Evolutionary conservation across 2,113 vertebrate genomes (phyloP), one percentile per base, ranked within the genome.

Genomic region (Oxyura jamaicensis): DNA sequence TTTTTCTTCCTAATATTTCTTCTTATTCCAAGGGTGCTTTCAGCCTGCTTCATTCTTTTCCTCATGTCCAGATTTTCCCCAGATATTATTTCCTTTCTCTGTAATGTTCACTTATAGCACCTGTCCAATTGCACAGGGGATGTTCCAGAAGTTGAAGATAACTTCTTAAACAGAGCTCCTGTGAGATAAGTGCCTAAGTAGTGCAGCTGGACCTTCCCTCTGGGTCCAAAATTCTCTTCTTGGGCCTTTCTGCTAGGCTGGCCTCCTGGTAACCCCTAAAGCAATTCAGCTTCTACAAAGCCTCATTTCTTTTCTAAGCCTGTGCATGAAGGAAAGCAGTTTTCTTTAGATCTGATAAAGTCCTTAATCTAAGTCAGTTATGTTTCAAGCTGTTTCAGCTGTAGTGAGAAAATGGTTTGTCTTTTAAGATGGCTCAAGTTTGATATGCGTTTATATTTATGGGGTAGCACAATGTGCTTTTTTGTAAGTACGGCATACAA

Each of bases 201-300:
- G 41, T 6, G 39, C 31, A 84, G n/a, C 73, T 58, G 65, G 36
- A 53, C 52, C 4, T 48, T 58, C 18, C 33, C 80, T 86, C 8
- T 23, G 28, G 48, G 39, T 26, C 74, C 33, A 77, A 72, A 80
- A 46, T 63, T 78, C 78, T 75, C 44, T 11, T 56, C 50, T 92
- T 52, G 29, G 41, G 52, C 39, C 69, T 50, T n/a, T 80, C 50
- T 46, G 63, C 13, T 31, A 22, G 46, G 46, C 25, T 44, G 62
- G 29, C 35, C 42, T 94, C 41, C 25, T 87, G 19, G 41, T 1
- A 50, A 8, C 19, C 0, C 0, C 16, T n/a, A 13, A 2, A 60
- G 58, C 60, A 85, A 75, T 8, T 12, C 46, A 36, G 39, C 36
- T 82, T 65, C 44, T 39, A 26, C 35, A 72, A 88, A 55, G 35